Evolutionary conservation across 2,113 vertebrate genomes (phyloP), one percentile per base, ranked within the genome.

Genomic region (Hemichromis elongatus): DNA sequence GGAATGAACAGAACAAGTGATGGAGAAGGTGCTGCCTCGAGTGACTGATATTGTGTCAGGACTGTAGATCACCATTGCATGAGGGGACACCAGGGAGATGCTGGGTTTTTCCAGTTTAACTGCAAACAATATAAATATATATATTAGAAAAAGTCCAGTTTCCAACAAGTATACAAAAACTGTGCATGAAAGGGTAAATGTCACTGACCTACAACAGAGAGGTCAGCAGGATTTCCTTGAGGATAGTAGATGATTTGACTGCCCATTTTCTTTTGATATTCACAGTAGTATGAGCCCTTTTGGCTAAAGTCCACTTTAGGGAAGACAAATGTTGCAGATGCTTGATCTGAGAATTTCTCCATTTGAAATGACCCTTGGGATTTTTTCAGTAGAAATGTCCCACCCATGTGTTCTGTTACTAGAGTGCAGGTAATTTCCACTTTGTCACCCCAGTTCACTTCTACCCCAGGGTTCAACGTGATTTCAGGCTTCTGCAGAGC

Each of bases 201-300:
- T 30, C 26, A 50, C 68, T 75, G 42, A 75, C 94, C 92, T 89
- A 0, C 80, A 66, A 95, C 78, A 3, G 68, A 56, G 9, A 95
- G 84, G 1, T 94, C 90, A 4, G 59, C 85, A 4, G 24, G 2
- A 42, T 79, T 78, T 80, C 94, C 93, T 54, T 89, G 91, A 61
- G 94, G 93, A 54, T 91, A 92, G 66, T 86, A 82, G 73, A 95
- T 92, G 1, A 84, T 4, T 82, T 93, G 73, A 21, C 7, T 50
- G 2, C 82, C 7, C 40, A 94, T 1, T 85, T 90, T 93, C 86
- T 95, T 96, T n/a, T 93, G 86, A 91, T 92, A 96, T 88, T 94
- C 90, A 87, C 95, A 96, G 77, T 89, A 93, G 84, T 95, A 96
- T 2, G 90, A 89, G 5, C 95, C 95, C 21, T 28, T 90, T 2